phyloP scores from a whole-genome alignment of 1,140 invertebrate genomes.

The Sarcophaga peregrina region DNA sequence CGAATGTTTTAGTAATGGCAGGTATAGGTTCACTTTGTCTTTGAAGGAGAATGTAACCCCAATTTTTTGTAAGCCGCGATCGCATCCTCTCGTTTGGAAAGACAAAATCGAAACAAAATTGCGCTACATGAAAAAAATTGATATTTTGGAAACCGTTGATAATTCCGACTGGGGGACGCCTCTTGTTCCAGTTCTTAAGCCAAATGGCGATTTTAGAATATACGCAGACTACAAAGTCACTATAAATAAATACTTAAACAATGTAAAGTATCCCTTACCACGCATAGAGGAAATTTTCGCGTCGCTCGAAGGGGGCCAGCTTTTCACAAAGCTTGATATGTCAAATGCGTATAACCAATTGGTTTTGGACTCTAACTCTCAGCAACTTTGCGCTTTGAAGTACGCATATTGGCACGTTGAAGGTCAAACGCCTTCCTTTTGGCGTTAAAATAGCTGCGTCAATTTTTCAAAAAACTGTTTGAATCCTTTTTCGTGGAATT shows the following conservation, averaged over 20 bases:
- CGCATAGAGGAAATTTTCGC: constrained; percentile 46
- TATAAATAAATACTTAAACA: constrained; percentile 60
- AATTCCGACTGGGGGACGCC: constrained; percentile 63
- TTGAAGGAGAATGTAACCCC: constrained; percentile 25
- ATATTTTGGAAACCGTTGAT: constrained; percentile 58
- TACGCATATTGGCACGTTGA: constrained; percentile 51
- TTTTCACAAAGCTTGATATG: constrained; percentile 64
- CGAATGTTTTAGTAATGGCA: constrained; percentile 28
- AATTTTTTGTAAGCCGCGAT: constrained; percentile 43
- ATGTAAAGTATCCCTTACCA: constrained; percentile 59
- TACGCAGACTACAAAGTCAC: constrained; percentile 67
- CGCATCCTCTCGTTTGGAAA: constrained; percentile 45
- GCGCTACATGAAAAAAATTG: constrained; percentile 53
- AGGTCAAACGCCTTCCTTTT: constrained; percentile 53
- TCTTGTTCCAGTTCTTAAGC: constrained; percentile 61
- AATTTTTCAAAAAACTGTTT: constrained; percentile 65
- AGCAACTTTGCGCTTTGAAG: constrained; percentile 44
- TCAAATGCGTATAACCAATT: constrained; percentile 56
- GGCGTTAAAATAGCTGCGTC: constrained; percentile 55
- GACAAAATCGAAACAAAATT: constrained; percentile 50
- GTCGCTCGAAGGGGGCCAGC: constrained; percentile 52
- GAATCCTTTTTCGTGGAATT: constrained; percentile 54
- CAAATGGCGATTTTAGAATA: constrained; percentile 65
- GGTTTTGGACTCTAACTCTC: constrained; percentile 51
- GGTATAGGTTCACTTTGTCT: constrained; percentile 27